Conservation (phyloP, 2,888 invertebrate species). For the Acrobasis repandana region DNA sequence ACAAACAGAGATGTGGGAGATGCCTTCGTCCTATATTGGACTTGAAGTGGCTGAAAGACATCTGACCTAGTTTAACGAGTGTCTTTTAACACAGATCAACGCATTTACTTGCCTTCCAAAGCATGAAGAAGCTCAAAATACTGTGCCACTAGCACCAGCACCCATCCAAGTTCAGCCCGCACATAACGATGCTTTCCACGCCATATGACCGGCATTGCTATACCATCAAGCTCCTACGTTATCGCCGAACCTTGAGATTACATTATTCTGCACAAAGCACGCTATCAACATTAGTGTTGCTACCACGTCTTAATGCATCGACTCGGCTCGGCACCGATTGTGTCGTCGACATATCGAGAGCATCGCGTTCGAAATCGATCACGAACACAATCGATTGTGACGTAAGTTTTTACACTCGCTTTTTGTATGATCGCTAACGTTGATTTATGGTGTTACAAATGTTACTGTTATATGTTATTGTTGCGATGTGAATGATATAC, state of each 20-base stretch:
- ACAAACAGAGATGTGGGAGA: too few relatives aligned
- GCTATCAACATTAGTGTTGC: constrained; percentile 47
- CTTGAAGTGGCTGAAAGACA: too few relatives aligned
- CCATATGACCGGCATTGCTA: too few relatives aligned
- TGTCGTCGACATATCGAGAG: constrained; percentile 47
- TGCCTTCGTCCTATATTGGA: too few relatives aligned
- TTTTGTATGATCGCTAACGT: constrained; percentile 50
- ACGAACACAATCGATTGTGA: constrained; percentile 53
- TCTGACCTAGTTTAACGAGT: too few relatives aligned
- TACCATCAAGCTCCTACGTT: not conserved
- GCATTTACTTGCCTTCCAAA: too few relatives aligned
- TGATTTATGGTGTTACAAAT: constrained; percentile 59
- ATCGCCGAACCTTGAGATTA: constrained; percentile 44
- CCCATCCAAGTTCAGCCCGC: too few relatives aligned
- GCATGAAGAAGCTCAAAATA: too few relatives aligned
- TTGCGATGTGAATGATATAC: constrained; percentile 38
- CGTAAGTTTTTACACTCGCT: constrained; percentile 53
- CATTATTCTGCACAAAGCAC: constrained; percentile 53
- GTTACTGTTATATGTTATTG: constrained; percentile 47
- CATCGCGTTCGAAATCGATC: constrained; percentile 60
- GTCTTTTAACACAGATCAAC: too few relatives aligned
- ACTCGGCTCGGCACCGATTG: constrained; percentile 39
- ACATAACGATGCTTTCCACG: too few relatives aligned
- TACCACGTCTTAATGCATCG: constrained; percentile 50
- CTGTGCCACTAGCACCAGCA: too few relatives aligned